Percentiles rank a stretch among this genome's conserved stretches.
Evolutionary conservation across 2,113 vertebrate genomes (phyloP).

Genomic region (Platycercus adscitus): DNA sequence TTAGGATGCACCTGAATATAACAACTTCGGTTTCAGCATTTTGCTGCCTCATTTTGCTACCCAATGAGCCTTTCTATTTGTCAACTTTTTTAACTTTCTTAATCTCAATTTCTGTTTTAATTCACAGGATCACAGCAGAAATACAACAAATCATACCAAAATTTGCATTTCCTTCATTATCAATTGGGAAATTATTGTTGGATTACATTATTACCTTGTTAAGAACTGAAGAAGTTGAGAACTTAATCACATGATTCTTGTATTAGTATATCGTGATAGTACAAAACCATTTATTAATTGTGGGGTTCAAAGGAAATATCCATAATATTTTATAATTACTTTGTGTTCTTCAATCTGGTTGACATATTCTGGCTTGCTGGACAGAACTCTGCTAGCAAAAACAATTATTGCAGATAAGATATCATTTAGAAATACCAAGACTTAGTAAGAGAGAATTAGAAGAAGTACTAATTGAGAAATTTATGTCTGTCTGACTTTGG

Average conservation of each 20-base stretch:
- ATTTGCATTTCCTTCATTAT: not conserved
- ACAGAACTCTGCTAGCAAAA: not conserved
- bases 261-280: not conserved
- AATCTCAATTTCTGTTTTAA: not conserved
- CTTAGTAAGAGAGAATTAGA: not conserved
- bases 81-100: not conserved
- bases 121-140: not conserved
- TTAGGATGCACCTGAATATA: conserved; percentile 45
- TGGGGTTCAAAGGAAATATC: not conserved
- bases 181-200: not conserved
- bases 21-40: conserved; percentile 26
- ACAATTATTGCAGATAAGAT: not conserved
- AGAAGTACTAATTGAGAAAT: not conserved
- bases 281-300: not conserved
- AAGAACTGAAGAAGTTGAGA: not conserved
- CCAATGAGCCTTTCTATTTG: conserved; percentile 1
- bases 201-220: not conserved
- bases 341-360: not conserved
- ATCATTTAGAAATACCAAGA: not conserved
- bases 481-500: not conserved
- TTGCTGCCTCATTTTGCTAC: not conserved
- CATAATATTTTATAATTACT: not conserved
- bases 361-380: not conserved
- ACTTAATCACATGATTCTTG: not conserved
- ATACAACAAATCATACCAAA: not conserved